Conservation (phyloP, 2,113 vertebrate genomes). For the Lampris incognitus region DNA sequence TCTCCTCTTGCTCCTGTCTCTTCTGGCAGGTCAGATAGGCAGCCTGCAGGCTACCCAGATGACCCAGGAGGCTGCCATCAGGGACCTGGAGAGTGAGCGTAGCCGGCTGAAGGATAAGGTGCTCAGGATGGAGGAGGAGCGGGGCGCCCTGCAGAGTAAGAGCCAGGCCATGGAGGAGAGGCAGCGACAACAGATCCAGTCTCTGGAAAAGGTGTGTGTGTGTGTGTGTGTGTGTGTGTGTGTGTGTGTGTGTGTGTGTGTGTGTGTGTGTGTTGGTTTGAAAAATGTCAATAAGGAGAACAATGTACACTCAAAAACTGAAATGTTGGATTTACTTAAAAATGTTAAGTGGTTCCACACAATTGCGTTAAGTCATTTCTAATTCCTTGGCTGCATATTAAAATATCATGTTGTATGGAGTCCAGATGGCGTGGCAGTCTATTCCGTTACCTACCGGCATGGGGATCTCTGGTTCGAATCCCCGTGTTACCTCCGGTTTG, state of each 20-base stretch:
- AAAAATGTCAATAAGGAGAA: no score
- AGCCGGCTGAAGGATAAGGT: constrained; percentile 92
- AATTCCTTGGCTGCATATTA: no score
- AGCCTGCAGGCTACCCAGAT: constrained; percentile 98
- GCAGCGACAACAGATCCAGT: constrained; percentile 91
- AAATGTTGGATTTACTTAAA: no score
- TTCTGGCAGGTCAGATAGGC: constrained; percentile 92
- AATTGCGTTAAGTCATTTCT: no score
- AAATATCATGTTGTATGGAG: no score
- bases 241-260: background rate
- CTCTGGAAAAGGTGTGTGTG: constrained; percentile 89
- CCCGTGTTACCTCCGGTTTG: no score
- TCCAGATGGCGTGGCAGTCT: no score
- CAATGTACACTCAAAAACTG: no score
- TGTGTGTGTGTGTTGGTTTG: background rate
- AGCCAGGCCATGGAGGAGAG: constrained; percentile 91
- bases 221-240: background rate
- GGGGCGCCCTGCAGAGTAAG: constrained; percentile 89
- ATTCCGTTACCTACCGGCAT: no score
- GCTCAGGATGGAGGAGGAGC: constrained; percentile 92
- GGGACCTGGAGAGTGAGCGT: constrained; percentile 97
- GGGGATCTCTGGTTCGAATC: no score
- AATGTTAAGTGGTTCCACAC: no score
- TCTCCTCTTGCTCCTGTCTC: background rate
- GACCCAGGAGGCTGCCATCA: constrained; percentile 97